Conservation (phyloP, 2,888 invertebrate genomes). For the Drepana falcataria region DNA sequence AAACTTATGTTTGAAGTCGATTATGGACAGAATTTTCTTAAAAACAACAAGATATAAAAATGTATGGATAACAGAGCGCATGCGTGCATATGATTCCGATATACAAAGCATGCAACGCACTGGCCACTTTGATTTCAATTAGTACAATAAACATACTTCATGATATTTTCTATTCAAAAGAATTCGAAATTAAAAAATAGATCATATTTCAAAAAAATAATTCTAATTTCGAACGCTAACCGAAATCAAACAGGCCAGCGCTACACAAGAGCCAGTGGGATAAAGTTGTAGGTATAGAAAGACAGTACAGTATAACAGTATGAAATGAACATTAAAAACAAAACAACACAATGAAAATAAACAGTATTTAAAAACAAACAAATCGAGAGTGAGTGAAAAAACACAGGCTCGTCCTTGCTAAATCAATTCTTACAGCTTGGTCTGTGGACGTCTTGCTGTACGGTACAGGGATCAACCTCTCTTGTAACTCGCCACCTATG, state of each 20-base stretch:
- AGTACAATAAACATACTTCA: no score
- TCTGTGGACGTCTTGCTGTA: slow-evolving; percentile 99
- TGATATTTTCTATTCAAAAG: no score
- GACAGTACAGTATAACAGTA: slow-evolving; percentile 64
- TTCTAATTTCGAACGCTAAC: not conserved
- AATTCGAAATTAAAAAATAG: no score
- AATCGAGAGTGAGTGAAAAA: slow-evolving; percentile 56
- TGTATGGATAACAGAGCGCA: slow-evolving; percentile 42
- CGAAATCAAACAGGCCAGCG: slow-evolving; percentile 53
- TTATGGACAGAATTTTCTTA: slow-evolving; percentile 4
- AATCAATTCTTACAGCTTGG: slow-evolving; percentile 96
- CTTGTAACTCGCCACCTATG: slow-evolving; percentile 99
- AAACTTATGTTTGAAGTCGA: slow-evolving; percentile 17
- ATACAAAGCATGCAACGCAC: slow-evolving; percentile 49
- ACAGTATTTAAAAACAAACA: slow-evolving; percentile 46
- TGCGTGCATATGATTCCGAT: slow-evolving; percentile 45
- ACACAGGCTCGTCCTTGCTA: slow-evolving; percentile 38
- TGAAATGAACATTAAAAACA: slow-evolving; percentile 32
- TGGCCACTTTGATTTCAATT: slow-evolving; percentile 24
- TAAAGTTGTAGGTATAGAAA: slow-evolving; percentile 63
- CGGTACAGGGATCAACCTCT: slow-evolving; percentile 99
- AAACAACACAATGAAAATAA: slow-evolving; percentile 49
- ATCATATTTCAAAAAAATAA: no score
- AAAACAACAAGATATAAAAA: not conserved
- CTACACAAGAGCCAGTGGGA: slow-evolving; percentile 45